Evolutionary conservation across 2,888 invertebrate species (phyloP).

Genomic region (Harpalus rufipes): DNA sequence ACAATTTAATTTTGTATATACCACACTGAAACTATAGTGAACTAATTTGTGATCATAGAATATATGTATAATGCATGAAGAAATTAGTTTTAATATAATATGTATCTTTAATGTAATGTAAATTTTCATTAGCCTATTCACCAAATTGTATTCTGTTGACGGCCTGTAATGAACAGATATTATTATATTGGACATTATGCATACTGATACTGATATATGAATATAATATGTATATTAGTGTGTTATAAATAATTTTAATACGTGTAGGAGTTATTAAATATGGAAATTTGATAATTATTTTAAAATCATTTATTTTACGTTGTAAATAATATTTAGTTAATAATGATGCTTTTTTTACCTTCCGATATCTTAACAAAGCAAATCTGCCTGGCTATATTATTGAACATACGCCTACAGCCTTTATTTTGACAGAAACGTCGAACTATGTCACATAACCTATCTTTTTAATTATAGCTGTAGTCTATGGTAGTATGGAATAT

Average conservation of each 20-base stretch:
- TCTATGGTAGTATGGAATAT: no score
- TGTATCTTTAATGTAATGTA: conserved; percentile 1
- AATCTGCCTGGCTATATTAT: no score
- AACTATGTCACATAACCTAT: no score
- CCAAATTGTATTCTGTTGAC: conserved; percentile 2
- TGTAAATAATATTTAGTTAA: neutral
- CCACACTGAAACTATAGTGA: neutral
- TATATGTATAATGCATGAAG: conserved; percentile 3
- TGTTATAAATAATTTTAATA: neutral
- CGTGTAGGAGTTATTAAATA: neutral
- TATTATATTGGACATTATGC: neutral
- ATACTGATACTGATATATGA: conserved; percentile 3
- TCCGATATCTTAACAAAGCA: no score
- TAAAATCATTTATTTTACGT: neutral
- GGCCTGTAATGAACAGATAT: neutral
- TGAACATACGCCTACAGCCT: no score
- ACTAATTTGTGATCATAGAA: neutral
- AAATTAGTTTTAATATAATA: conserved; percentile 9
- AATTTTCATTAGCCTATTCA: neutral
- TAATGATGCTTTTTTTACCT: no score
- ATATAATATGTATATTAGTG: neutral
- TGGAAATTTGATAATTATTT: neutral
- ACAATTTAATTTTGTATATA: neutral
- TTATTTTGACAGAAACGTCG: no score
- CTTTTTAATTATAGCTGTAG: no score